These are phyloP conservation scores for Synergus gifuensis DNA, from an alignment of 2,888 invertebrate genomes.

Conservation along the genomic window DNA sequence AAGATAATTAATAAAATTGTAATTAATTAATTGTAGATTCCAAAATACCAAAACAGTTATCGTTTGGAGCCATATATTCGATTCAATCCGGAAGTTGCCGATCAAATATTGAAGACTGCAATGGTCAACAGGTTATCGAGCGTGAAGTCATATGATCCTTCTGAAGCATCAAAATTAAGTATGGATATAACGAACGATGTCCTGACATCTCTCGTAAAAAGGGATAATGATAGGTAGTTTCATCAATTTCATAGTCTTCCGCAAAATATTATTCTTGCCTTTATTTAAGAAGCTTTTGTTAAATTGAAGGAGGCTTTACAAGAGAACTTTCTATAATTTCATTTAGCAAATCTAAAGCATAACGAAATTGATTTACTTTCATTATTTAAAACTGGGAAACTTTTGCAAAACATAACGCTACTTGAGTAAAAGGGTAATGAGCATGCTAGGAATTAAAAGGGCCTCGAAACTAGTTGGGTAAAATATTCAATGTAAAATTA, in stretches of 20 bases:
- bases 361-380: neutral
- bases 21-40: slow-evolving; percentile 47
- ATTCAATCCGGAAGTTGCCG: slow-evolving; percentile 50
- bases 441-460: neutral
- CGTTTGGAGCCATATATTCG: slow-evolving; percentile 55
- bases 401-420: neutral
- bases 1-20: neutral
- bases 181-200: slow-evolving; percentile 55
- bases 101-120: slow-evolving; percentile 50
- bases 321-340: neutral
- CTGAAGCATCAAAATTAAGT: slow-evolving; percentile 52
- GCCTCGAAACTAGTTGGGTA: neutral
- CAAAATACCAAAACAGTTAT: slow-evolving; percentile 61
- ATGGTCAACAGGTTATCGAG: slow-evolving; percentile 53
- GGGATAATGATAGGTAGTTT: slow-evolving; percentile 59
- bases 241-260: neutral
- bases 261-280: neutral
- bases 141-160: slow-evolving; percentile 54
- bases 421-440: neutral
- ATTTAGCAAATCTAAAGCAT: no score
- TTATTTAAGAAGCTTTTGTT: no score
- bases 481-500: slow-evolving; percentile 9
- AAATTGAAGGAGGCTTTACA: neutral
- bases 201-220: slow-evolving; percentile 53
- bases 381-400: neutral